Evolutionary conservation across 1,140 invertebrate genomes (phyloP).

Genomic region (Drosophila bocqueti): DNA sequence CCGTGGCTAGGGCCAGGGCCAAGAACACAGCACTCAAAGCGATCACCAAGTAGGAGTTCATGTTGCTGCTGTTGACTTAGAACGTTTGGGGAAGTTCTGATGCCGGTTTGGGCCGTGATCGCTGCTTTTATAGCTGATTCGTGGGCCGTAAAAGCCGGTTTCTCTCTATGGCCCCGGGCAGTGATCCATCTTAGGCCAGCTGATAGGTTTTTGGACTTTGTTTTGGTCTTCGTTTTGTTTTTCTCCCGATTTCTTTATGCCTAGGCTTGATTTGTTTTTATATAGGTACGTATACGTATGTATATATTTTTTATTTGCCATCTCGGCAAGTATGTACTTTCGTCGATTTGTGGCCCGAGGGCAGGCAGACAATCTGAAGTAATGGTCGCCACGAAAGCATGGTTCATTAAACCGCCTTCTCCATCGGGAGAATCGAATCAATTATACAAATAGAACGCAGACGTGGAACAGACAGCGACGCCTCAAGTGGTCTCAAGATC

Average conservation of each 20-base stretch:
- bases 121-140: slow-evolving; percentile 57
- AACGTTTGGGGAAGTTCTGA: slow-evolving; percentile 68
- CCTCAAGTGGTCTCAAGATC: slow-evolving; percentile 59
- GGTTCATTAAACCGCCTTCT: slow-evolving; percentile 64
- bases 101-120: slow-evolving; percentile 8
- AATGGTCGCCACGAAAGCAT: slow-evolving; percentile 52
- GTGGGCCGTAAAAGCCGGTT: slow-evolving; percentile 57
- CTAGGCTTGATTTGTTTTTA: slow-evolving; percentile 16
- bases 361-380: slow-evolving; percentile 34
- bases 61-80: slow-evolving; percentile 49
- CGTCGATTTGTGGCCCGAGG: slow-evolving; percentile 59
- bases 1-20: slow-evolving; percentile 58
- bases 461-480: slow-evolving; percentile 55
- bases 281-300: background rate
- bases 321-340: slow-evolving; percentile 64
- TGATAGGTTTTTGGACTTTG: slow-evolving; percentile 44
- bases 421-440: slow-evolving; percentile 62
- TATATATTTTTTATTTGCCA: slow-evolving; percentile 21
- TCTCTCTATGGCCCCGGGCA: slow-evolving; percentile 57
- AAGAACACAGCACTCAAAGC: slow-evolving; percentile 60
- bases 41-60: slow-evolving; percentile 70
- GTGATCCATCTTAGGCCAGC: slow-evolving; percentile 60
- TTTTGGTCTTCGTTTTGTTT: slow-evolving; percentile 42
- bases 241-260: slow-evolving; percentile 30
- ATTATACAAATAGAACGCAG: slow-evolving; percentile 62